phyloP scores from a whole-genome alignment of 2,797 vertebrate species.

The Limnodromus scolopaceus region DNA sequence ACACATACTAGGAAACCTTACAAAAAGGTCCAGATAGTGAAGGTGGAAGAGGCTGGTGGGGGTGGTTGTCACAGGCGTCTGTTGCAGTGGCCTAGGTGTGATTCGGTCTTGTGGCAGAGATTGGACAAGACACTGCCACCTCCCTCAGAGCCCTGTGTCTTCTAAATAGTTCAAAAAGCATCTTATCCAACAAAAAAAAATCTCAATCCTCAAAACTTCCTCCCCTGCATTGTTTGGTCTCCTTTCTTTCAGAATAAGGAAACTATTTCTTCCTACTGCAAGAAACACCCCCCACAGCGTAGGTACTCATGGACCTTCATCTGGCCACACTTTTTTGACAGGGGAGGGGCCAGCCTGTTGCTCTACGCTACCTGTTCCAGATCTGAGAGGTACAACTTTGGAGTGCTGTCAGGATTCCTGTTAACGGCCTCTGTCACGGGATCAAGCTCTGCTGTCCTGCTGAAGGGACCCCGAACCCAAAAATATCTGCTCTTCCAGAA shows the following conservation, averaged over 20 bases:
- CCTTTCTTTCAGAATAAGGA: not conserved
- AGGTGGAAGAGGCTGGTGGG: not conserved
- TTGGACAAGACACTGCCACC: not conserved
- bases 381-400: not conserved
- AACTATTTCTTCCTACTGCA: not conserved
- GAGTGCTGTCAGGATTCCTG: not conserved
- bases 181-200: not conserved
- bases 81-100: not conserved
- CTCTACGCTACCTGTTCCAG: not conserved
- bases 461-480: not conserved
- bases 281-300: not conserved
- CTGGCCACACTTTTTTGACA: not conserved
- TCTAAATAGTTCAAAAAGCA: not conserved
- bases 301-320: not conserved
- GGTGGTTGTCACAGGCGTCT: not conserved
- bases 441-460: not conserved
- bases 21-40: not conserved
- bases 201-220: not conserved
- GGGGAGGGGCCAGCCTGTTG: not conserved
- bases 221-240: fast-evolving
- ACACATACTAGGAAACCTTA: not conserved
- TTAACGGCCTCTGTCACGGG: fast-evolving
- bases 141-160: not conserved
- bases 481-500: not conserved
- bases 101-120: not conserved